These are phyloP conservation scores for Leptogaster cylindrica DNA, from an alignment of 2,888 invertebrate genomes.

Conservation along the genomic window DNA sequence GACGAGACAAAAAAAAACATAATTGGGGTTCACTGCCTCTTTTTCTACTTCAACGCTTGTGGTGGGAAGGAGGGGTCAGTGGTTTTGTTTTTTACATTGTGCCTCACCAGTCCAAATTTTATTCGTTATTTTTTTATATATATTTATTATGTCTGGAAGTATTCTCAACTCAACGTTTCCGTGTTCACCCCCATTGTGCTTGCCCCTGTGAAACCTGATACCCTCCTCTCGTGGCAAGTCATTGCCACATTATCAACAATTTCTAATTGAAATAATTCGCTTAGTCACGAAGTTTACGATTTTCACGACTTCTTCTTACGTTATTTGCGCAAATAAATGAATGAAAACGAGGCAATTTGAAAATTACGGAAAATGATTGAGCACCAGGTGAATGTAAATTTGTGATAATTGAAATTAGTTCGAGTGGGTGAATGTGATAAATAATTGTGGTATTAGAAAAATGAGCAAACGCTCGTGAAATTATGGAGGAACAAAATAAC, in stretches of 20 bases:
- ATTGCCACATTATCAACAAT: constrained; percentile 29
- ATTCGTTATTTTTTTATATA: too few species aligned
- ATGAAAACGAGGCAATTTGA: constrained; percentile 26
- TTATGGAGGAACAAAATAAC: too few species aligned
- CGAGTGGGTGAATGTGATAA: constrained; percentile 27
- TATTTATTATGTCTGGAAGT: too few species aligned
- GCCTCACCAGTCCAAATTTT: too few species aligned
- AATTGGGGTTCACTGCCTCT: too few species aligned
- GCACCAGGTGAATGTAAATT: constrained; percentile 27
- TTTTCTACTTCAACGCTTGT: too few species aligned
- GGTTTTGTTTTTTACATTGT: too few species aligned
- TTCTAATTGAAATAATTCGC: constrained; percentile 38
- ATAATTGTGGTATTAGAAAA: constrained; percentile 7
- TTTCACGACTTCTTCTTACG: constrained; percentile 19
- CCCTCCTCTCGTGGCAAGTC: background rate
- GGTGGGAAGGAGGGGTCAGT: too few species aligned
- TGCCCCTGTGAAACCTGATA: background rate
- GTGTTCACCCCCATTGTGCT: background rate
- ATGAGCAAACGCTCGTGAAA: background rate
- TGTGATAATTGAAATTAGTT: constrained; percentile 21
- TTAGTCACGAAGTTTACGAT: constrained; percentile 24
- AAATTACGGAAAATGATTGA: constrained; percentile 24
- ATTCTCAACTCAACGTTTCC: background rate
- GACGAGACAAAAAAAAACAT: too few species aligned
- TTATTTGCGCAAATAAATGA: constrained; percentile 24